These are phyloP conservation scores for Corynorhinus townsendii DNA, from an alignment of 2,113 vertebrate genomes.

Conservation along the genomic window DNA sequence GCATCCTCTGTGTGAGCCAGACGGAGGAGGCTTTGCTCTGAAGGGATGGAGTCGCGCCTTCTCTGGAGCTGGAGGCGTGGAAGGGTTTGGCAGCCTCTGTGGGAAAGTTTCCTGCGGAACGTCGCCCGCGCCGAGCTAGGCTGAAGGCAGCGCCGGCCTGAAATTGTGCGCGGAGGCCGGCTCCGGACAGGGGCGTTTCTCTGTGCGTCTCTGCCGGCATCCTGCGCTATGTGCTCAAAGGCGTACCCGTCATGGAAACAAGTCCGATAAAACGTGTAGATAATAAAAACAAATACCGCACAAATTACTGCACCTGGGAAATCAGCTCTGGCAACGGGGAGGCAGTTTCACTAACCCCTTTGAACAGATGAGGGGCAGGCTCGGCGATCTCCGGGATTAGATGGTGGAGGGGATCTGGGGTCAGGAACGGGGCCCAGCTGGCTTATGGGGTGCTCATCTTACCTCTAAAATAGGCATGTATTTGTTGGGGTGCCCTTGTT, in stretches of 20 bases:
- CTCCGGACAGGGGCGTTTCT: constrained; percentile 26
- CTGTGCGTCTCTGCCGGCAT: constrained; percentile 33
- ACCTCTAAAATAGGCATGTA: background rate
- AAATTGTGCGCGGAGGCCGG: background rate
- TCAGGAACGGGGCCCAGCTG: background rate
- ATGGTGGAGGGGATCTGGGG: constrained; percentile 10
- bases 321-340: background rate
- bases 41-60: background rate
- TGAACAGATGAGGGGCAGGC: constrained; percentile 27
- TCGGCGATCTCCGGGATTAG: constrained; percentile 18
- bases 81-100: background rate
- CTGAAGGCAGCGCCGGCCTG: background rate
- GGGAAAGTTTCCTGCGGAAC: constrained; percentile 22
- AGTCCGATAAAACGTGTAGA: background rate
- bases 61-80: background rate
- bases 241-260: background rate
- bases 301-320: constrained; percentile 4
- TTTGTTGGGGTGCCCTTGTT: constrained; percentile 32
- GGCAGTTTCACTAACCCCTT: constrained; percentile 20
- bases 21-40: background rate
- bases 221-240: background rate
- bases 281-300: background rate
- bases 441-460: background rate
- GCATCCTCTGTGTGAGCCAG: constrained; percentile 65
- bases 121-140: constrained; percentile 14